Percentiles rank a stretch among this genome's conserved stretches.
phyloP scores from a whole-genome alignment of 2,113 vertebrate genomes.

The Papio anubis region DNA sequence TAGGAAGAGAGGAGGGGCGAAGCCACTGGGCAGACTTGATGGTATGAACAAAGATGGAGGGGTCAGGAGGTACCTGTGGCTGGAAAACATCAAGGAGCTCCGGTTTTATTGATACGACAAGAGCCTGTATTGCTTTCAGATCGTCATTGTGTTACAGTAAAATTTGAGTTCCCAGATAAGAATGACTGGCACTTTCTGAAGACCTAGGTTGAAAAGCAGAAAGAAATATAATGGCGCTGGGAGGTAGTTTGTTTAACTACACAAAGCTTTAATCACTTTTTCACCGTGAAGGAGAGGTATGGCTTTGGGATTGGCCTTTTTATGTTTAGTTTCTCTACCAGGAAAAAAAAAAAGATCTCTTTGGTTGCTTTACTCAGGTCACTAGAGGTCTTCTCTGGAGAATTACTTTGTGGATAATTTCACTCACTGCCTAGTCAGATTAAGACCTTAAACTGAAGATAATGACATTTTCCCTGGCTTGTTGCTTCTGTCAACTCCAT shows the following conservation, averaged over 20 bases:
- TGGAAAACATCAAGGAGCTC: constrained; percentile 54
- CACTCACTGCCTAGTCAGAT: constrained; percentile 48
- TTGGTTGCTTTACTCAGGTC: not conserved
- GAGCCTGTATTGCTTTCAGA: not conserved
- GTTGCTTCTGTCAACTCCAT: constrained; percentile 49
- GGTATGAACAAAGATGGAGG: not conserved
- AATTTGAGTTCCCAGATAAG: constrained; percentile 56
- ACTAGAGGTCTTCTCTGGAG: not conserved
- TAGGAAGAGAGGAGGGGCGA: not conserved
- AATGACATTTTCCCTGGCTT: constrained; percentile 25
- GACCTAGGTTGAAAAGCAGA: constrained; percentile 15
- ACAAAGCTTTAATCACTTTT: not conserved
- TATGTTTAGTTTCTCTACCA: not conserved
- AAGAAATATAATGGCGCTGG: not conserved
- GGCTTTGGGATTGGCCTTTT: not conserved
- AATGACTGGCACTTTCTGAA: constrained; percentile 27
- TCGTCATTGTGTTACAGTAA: not conserved
- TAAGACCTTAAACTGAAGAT: constrained; percentile 26
- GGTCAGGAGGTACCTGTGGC: not conserved
- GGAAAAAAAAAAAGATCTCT: not conserved
- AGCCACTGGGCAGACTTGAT: not conserved
- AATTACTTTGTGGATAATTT: constrained; percentile 43
- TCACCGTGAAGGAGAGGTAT: not conserved
- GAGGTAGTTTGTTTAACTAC: not conserved
- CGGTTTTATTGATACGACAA: not conserved